Evolutionary conservation across 1,140 invertebrate genomes (phyloP).

Genomic region (Monomorium pharaonis): DNA sequence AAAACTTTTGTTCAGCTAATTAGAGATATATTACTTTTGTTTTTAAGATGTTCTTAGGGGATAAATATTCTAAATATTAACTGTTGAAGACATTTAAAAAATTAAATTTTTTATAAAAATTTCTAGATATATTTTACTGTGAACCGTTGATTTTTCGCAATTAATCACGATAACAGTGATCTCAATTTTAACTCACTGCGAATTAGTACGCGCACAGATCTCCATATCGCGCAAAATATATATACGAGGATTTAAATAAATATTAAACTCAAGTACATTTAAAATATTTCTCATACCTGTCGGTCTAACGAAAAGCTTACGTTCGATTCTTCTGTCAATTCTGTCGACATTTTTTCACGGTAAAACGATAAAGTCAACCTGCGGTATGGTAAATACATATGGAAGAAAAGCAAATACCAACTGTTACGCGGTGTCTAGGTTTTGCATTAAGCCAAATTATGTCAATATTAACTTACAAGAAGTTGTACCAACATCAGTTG

Average conservation of each 20-base stretch:
- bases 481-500: conserved; percentile 32
- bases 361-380: conserved; percentile 33
- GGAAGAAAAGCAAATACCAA: conserved; percentile 49
- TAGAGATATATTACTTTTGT: background rate
- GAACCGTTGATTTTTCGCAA: conserved; percentile 11
- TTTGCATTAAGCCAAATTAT: conserved; percentile 59
- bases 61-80: background rate
- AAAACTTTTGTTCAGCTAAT: background rate
- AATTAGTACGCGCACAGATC: conserved; percentile 11
- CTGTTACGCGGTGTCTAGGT: conserved; percentile 34
- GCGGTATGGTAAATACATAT: conserved; percentile 42
- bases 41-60: background rate
- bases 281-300: conserved; percentile 27
- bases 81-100: background rate
- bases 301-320: conserved; percentile 22
- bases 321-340: conserved; percentile 35
- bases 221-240: conserved; percentile 6
- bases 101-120: background rate
- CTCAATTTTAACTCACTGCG: conserved; percentile 10
- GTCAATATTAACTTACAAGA: conserved; percentile 56
- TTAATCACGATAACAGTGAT: conserved; percentile 15
- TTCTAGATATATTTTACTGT: background rate
- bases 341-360: conserved; percentile 44
- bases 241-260: conserved; percentile 39
- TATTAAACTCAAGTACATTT: conserved; percentile 46